Evolutionary conservation across 2,797 vertebrate species (phyloP), one percentile per base, ranked within the genome.

Genomic region (Cynopterus sphinx): DNA sequence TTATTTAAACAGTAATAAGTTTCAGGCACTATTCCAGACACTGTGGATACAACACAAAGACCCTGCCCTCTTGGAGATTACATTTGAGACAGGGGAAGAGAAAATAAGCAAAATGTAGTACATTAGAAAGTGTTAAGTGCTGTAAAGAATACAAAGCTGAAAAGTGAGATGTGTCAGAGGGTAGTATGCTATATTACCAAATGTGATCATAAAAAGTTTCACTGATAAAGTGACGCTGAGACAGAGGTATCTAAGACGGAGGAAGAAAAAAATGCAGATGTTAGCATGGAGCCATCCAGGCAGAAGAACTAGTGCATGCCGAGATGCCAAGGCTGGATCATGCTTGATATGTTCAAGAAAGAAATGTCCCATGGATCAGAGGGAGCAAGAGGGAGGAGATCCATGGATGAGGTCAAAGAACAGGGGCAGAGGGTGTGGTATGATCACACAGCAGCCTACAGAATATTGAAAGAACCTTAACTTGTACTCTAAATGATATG

Each of bases 281-380:
- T 24, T 39, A 22, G 26, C 3, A 2, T 11, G 55, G 22, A 70
- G 3, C 2, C 21, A 63, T 74, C 71, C 36, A 13, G 11, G n/a
- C 15, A 73, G 59, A 51, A 82, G 36, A 6, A 81, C 0, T 4
- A 24, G 59, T 9, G 0, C 3, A 46, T 5, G 28, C 6, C 61
- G 51, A 89, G 28, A 3, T 16, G 55, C 6, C 46, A 12, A 73
- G 24, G 8, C 16, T 46, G 15, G 4, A 63, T 21, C 17, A 16
- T 3, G 19, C 2, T 28, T 55, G 53, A 8, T 11, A n/a, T 31
- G 17, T 26, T 63, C 57, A 55, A 70, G 21, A 21, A 85, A 49
- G 19, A 9, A 5, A 51, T 1, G 9, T 7, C 1, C 8, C n/a
- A 3, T 67, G 28, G n/a, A 28, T 22, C 9, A 16, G 2, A 13